A percentile compares a stretch with the other conserved stretches of the same genome.
Conservation (phyloP, 2,797 vertebrate genomes). For the Myoxocephalus aenaeus region DNA sequence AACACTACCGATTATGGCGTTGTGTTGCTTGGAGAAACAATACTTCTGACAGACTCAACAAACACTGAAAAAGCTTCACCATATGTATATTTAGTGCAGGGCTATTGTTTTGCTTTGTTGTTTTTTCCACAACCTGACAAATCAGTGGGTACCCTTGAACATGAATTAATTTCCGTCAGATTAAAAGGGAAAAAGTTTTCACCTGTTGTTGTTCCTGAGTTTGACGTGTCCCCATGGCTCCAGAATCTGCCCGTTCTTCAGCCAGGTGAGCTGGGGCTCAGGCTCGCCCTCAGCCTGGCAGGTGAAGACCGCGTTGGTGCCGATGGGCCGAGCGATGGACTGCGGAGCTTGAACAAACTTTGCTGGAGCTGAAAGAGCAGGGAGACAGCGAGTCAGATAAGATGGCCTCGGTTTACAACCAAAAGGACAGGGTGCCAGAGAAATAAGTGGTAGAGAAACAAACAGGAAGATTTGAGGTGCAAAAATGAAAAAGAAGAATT, state of each 20-base stretch:
- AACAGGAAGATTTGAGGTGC: neutral
- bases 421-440: neutral
- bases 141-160: neutral
- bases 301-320: slow-evolving; percentile 96
- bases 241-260: slow-evolving; percentile 96
- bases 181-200: neutral
- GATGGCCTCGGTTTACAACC: neutral
- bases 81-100: neutral
- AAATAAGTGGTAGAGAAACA: neutral
- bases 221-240: slow-evolving; percentile 93
- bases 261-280: slow-evolving; percentile 94
- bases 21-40: neutral
- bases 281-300: slow-evolving; percentile 96
- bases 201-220: slow-evolving; percentile 99
- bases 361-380: slow-evolving; percentile 88
- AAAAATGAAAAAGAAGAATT: neutral
- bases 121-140: neutral
- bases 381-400: slow-evolving; percentile 3
- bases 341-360: slow-evolving; percentile 97
- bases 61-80: neutral
- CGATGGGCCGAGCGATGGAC: slow-evolving; percentile 94
- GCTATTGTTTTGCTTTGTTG: neutral
- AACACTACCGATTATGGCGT: neutral
- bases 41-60: neutral
- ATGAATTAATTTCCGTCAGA: neutral